Conservation (phyloP, 1,140 invertebrate genomes). For the Bombus cullumanus region DNA sequence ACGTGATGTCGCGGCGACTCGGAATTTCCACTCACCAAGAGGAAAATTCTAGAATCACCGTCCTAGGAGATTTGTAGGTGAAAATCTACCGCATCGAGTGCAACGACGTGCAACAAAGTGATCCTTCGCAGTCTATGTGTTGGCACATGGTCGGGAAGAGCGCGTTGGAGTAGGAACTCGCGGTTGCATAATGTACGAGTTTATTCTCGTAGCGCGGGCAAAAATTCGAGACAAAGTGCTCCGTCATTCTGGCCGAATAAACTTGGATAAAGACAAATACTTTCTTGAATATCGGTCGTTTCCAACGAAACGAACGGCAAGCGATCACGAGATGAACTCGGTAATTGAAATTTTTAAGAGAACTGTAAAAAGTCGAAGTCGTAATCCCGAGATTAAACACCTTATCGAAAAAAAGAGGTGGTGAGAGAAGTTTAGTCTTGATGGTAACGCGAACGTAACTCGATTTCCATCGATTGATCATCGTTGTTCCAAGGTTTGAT, state of each 20-base stretch:
- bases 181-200: constrained; percentile 41
- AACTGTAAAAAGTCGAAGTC: too few species aligned
- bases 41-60: constrained; percentile 31
- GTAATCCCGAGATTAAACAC: background rate
- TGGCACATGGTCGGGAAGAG: background rate
- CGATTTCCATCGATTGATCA: background rate
- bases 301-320: background rate
- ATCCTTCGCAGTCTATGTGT: background rate
- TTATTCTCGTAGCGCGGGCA: constrained; percentile 18
- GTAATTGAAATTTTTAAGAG: background rate
- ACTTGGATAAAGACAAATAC: background rate
- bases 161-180: background rate
- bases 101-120: constrained; percentile 30
- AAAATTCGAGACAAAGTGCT: constrained; percentile 13
- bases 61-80: constrained; percentile 30
- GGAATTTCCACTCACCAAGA: background rate
- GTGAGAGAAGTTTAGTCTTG: background rate
- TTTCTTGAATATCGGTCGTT: background rate
- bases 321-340: too few species aligned
- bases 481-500: background rate
- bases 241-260: background rate
- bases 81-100: constrained; percentile 24
- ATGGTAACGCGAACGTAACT: background rate
- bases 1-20: background rate
- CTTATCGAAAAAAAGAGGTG: background rate